Evolutionary conservation across 2,113 vertebrate species (phyloP).

Genomic region (Daboia siamensis): DNA sequence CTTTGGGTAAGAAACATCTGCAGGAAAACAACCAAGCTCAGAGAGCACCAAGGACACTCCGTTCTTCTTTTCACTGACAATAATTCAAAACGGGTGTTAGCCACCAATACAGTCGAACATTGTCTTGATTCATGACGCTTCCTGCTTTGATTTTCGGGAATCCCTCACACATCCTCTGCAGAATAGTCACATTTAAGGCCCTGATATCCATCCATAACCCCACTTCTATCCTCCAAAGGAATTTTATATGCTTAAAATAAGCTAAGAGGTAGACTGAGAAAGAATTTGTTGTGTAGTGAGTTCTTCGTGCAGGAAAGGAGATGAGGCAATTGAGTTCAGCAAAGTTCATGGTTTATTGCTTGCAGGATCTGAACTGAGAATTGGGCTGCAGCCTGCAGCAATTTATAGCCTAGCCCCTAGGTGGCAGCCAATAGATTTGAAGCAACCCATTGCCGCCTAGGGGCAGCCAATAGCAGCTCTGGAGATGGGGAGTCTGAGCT

Average conservation of each 20-base stretch:
- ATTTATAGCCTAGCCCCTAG: no score
- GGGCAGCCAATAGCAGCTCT: no score
- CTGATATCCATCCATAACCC: background rate
- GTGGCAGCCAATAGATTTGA: no score
- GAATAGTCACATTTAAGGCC: background rate
- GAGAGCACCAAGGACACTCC: background rate
- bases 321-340: no score
- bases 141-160: background rate
- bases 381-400: no score
- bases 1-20: background rate
- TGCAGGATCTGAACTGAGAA: no score
- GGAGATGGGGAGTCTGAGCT: no score
- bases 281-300: background rate
- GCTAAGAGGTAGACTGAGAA: background rate
- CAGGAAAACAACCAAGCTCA: background rate
- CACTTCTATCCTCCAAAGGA: conserved; percentile 2
- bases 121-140: background rate
- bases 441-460: no score
- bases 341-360: no score
- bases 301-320: no score
- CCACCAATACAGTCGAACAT: background rate
- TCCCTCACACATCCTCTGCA: background rate
- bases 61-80: background rate
- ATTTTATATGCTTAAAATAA: conserved; percentile 30
- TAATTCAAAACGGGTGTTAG: background rate